These are phyloP conservation scores for Brachionichthys hirsutus DNA, from an alignment of 2,113 vertebrate genomes.

Conservation along the genomic window DNA sequence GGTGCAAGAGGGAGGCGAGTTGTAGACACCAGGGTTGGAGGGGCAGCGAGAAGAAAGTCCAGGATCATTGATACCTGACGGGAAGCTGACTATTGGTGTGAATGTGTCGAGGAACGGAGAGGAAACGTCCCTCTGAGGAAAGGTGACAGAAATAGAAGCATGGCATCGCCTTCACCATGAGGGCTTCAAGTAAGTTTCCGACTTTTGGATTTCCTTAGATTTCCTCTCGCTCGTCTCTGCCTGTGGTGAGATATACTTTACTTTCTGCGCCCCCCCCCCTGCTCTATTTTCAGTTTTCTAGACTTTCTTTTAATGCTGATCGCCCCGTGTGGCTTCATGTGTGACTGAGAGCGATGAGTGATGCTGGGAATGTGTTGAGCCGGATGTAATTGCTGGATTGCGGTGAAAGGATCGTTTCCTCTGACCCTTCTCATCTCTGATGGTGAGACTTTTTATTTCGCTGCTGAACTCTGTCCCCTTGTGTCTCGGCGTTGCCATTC, in stretches of 20 bases:
- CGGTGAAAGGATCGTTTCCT: conserved; percentile 58
- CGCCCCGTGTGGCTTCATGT: conserved; percentile 28
- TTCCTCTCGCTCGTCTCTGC: not conserved
- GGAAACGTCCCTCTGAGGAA: conserved; percentile 26
- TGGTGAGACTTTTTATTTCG: conserved; percentile 46
- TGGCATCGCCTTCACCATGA: conserved; percentile 59
- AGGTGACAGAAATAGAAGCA: conserved; percentile 30
- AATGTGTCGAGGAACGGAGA: conserved; percentile 39
- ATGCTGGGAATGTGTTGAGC: conserved; percentile 61
- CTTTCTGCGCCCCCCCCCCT: not conserved
- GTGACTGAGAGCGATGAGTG: conserved; percentile 50
- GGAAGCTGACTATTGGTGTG: conserved; percentile 23
- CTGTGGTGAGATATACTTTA: not conserved
- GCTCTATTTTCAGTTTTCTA: conserved; percentile 45
- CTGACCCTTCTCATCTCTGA: conserved; percentile 52
- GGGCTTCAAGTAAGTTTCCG: conserved; percentile 64
- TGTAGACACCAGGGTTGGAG: conserved; percentile 45
- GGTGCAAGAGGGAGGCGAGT: conserved; percentile 47
- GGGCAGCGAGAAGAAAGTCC: conserved; percentile 19
- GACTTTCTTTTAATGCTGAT: conserved; percentile 4
- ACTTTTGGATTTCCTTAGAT: not conserved
- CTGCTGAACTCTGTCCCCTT: conserved; percentile 50
- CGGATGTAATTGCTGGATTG: conserved; percentile 64
- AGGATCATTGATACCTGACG: conserved; percentile 18
- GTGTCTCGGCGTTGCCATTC: conserved; percentile 29